phyloP scores from a whole-genome alignment of 2,113 vertebrate species.

The Alethe diademata region DNA sequence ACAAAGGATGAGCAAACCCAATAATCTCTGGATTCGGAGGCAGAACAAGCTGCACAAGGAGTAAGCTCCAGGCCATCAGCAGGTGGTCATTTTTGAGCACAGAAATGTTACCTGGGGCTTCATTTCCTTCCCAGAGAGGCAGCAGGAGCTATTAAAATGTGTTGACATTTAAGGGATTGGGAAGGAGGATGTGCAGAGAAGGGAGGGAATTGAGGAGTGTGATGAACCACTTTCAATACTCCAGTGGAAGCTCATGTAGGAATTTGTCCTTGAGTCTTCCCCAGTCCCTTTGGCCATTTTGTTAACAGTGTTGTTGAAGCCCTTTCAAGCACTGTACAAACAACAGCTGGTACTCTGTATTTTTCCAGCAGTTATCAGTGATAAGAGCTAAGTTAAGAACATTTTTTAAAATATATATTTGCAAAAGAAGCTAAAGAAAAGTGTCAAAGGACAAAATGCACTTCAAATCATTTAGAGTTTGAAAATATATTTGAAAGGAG shows the following conservation, averaged over 20 bases:
- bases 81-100: neutral
- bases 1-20: neutral
- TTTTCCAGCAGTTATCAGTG: neutral
- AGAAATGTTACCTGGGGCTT: neutral
- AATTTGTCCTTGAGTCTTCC: neutral
- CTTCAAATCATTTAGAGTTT: constrained; percentile 11
- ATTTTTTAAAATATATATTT: neutral
- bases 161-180: neutral
- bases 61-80: neutral
- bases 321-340: neutral
- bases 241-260: neutral
- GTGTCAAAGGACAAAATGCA: neutral
- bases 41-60: neutral
- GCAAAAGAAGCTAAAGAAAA: neutral
- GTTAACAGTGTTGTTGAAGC: neutral
- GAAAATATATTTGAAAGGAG: constrained; percentile 13
- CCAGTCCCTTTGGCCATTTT: neutral
- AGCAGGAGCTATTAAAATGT: neutral
- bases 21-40: neutral
- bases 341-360: neutral
- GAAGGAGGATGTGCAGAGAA: neutral
- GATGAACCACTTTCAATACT: neutral
- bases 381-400: neutral
- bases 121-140: neutral
- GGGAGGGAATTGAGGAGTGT: neutral